Percentiles rank a stretch among this genome's conserved stretches.
Evolutionary conservation across 2,113 vertebrate genomes (phyloP).

Genomic region (Apistogramma diplotaenia): DNA sequence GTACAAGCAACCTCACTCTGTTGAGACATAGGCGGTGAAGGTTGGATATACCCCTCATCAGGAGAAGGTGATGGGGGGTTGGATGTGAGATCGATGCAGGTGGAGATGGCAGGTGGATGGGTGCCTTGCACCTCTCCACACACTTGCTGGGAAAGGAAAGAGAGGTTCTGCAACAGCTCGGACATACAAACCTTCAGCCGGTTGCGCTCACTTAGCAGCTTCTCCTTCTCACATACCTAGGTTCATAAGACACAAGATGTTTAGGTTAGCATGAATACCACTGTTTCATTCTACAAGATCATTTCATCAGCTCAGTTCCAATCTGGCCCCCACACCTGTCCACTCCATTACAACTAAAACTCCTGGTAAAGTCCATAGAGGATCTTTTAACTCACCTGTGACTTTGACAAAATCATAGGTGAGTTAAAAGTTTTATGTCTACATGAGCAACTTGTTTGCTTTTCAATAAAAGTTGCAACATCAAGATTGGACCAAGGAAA

Average conservation of each 20-base stretch:
- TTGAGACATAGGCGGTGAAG: constrained; percentile 70
- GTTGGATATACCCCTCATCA: constrained; percentile 73
- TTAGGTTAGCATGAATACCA: not conserved
- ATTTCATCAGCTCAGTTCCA: not conserved
- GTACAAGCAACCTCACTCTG: constrained; percentile 63
- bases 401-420: no score
- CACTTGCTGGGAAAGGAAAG: constrained; percentile 93
- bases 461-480: not conserved
- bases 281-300: not conserved
- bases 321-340: not conserved
- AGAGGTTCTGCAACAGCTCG: constrained; percentile 94
- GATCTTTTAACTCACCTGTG: not conserved
- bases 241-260: constrained; percentile 33
- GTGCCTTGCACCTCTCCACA: constrained; percentile 86
- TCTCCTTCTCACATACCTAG: constrained; percentile 91
- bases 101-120: constrained; percentile 69
- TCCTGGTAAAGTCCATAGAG: not conserved
- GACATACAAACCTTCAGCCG: constrained; percentile 95
- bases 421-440: not conserved
- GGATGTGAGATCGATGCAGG: constrained; percentile 80
- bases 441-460: not conserved
- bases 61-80: constrained; percentile 54
- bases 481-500: not conserved
- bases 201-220: constrained; percentile 91
- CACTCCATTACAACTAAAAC: not conserved